Conservation (phyloP, 2,113 vertebrate species). For the Crypturellus undulatus region DNA sequence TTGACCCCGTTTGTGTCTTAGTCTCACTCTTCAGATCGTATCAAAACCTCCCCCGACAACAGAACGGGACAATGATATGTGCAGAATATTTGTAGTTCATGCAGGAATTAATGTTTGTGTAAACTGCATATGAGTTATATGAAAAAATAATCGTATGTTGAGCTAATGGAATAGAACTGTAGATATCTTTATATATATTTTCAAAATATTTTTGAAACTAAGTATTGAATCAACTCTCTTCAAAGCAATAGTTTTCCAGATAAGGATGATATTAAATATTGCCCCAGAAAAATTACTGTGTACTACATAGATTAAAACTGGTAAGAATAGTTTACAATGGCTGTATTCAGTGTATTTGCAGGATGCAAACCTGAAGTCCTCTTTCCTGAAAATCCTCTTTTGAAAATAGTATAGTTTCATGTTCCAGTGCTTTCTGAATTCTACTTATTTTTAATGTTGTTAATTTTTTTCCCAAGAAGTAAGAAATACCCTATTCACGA, state of each 20-base stretch:
- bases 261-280: neutral
- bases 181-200: neutral
- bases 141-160: neutral
- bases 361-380: neutral
- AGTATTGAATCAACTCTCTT: neutral
- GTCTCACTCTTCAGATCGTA: too few relatives aligned
- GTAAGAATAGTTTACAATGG: neutral
- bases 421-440: neutral
- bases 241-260: neutral
- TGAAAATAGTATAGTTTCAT: neutral
- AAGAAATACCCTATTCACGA: neutral
- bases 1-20: too few relatives aligned
- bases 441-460: neutral
- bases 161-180: neutral
- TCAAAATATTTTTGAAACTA: neutral
- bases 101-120: neutral
- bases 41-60: too few relatives aligned
- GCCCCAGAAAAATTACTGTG: neutral
- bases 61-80: neutral
- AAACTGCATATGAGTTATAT: neutral
- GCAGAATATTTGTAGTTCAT: neutral
- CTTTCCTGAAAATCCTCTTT: neutral
- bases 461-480: neutral
- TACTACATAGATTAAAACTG: neutral
- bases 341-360: neutral